These are phyloP conservation scores for Anguilla megastoma DNA, from an alignment of 2,797 vertebrate genomes.

Conservation along the genomic window DNA sequence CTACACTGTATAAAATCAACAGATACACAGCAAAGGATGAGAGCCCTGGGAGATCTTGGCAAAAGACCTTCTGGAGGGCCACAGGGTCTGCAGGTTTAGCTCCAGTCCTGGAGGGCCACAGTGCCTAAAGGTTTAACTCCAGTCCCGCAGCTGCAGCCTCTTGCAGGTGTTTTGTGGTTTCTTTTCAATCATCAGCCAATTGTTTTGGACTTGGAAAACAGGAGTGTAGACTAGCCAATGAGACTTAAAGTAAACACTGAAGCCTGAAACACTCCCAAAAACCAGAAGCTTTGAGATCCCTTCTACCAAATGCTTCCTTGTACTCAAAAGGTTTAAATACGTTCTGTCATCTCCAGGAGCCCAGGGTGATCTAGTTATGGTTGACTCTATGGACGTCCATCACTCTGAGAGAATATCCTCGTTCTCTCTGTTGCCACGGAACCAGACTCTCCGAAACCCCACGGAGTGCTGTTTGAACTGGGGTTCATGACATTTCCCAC, in stretches of 20 bases:
- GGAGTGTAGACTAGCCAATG: no score
- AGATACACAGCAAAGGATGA: background rate
- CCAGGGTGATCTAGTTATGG: background rate
- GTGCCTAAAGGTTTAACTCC: no score
- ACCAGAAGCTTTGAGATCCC: no score
- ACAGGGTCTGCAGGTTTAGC: no score
- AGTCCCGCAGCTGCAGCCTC: no score
- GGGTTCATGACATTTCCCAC: background rate
- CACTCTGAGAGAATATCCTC: conserved; percentile 24
- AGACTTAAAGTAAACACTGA: no score
- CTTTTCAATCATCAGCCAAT: no score
- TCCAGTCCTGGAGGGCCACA: no score
- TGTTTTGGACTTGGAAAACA: no score
- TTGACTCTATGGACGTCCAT: conserved; percentile 36
- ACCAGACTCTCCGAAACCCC: background rate
- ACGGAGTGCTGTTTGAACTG: background rate
- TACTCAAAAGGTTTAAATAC: background rate
- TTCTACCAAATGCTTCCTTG: background rate
- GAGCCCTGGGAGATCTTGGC: background rate
- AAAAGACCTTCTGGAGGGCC: background rate
- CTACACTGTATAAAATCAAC: no score
- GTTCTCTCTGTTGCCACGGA: background rate
- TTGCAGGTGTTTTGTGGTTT: no score
- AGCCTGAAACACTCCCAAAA: no score
- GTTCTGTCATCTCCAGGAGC: conserved; percentile 18